Evolutionary conservation across 2,113 vertebrate genomes (phyloP).

Genomic region (Cheilinus undulatus): DNA sequence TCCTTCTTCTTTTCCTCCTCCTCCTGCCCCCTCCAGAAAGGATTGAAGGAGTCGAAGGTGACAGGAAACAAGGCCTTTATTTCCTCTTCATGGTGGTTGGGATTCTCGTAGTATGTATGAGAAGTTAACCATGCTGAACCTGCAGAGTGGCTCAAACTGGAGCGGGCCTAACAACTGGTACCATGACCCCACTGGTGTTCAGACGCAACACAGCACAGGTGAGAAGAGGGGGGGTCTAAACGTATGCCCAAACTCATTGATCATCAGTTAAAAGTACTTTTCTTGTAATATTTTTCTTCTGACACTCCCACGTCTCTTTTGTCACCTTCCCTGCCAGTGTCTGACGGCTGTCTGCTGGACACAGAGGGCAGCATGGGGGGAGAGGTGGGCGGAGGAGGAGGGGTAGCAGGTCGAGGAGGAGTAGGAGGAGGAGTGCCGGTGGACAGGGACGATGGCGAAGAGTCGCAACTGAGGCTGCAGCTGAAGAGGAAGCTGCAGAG

Average conservation of each 20-base stretch:
- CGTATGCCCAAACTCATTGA: not conserved
- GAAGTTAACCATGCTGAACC: constrained; percentile 89
- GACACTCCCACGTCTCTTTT: constrained; percentile 28
- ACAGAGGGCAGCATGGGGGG: constrained; percentile 80
- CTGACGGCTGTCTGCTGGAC: constrained; percentile 85
- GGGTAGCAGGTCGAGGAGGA: constrained; percentile 60
- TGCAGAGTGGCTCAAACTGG: constrained; percentile 87
- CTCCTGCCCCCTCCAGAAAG: constrained; percentile 28
- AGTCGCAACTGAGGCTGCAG: constrained; percentile 89
- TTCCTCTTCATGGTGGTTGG: constrained; percentile 71
- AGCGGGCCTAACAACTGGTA: constrained; percentile 88
- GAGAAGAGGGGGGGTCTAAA: constrained; percentile 22
- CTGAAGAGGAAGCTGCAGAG: constrained; percentile 90
- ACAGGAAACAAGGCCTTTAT: constrained; percentile 53
- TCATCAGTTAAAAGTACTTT: not conserved
- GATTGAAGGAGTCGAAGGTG: constrained; percentile 52
- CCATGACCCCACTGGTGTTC: constrained; percentile 82
- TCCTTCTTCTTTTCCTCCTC: constrained; percentile 43
- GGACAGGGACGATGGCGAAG: constrained; percentile 84
- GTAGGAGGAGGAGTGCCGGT: constrained; percentile 77
- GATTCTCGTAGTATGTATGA: constrained; percentile 83
- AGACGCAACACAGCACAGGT: constrained; percentile 84
- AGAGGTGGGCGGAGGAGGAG: constrained; percentile 70
- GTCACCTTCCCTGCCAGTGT: constrained; percentile 63
- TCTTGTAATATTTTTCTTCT: not conserved